These are phyloP conservation scores for Mustelus asterias DNA, from an alignment of 2,113 vertebrate genomes.

Conservation along the genomic window DNA sequence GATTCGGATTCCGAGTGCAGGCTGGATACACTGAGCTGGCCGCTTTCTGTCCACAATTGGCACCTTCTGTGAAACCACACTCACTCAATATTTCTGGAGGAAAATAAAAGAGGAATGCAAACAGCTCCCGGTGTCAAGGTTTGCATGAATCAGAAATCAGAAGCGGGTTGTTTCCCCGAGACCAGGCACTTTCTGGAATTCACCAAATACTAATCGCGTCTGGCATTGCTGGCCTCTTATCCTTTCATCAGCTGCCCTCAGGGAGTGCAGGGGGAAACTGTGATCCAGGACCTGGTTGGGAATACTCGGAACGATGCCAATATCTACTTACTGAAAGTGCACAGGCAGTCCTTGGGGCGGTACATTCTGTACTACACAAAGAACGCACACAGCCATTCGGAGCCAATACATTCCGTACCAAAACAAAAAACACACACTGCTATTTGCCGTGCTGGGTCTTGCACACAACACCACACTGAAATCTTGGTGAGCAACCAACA, in stretches of 20 bases:
- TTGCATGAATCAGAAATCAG: background rate
- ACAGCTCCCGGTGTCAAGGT: background rate
- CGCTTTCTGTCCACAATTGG: background rate
- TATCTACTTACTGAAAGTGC: background rate
- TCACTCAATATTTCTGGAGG: background rate
- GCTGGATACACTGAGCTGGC: background rate
- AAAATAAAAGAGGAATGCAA: background rate
- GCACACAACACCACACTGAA: background rate
- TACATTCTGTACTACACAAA: slow-evolving; percentile 20
- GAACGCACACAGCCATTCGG: background rate
- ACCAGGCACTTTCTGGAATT: background rate
- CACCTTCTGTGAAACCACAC: background rate
- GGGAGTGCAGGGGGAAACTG: background rate
- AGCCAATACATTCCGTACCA: background rate
- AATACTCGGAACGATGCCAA: background rate
- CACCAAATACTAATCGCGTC: background rate
- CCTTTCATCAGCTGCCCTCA: too few relatives aligned
- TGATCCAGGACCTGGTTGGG: background rate
- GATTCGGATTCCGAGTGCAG: background rate
- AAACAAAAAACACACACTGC: background rate
- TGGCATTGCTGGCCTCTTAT: background rate
- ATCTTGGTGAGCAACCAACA: background rate
- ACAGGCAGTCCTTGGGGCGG: slow-evolving; percentile 13
- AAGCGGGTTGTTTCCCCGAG: background rate
- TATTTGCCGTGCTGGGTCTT: background rate